Percentiles rank a stretch among this genome's conserved stretches.
Conservation (phyloP, 2,113 vertebrate genomes). For the Ia io region DNA sequence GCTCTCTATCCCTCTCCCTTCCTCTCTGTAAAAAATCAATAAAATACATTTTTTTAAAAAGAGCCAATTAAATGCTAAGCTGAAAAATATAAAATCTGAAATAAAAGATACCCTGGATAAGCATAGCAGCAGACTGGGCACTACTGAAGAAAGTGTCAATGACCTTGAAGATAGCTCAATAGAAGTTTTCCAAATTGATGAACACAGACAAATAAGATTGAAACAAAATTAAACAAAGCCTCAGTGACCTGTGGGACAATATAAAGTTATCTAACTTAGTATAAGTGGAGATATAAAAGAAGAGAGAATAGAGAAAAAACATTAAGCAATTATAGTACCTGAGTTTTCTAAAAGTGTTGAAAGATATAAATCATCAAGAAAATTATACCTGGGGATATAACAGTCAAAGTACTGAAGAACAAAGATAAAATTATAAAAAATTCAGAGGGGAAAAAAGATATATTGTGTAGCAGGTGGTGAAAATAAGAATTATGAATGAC, state of each 20-base stretch:
- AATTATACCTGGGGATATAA: background rate
- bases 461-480: background rate
- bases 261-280: background rate
- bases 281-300: background rate
- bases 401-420: background rate
- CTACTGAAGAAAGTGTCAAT: background rate
- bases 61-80: background rate
- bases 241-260: background rate
- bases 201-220: background rate
- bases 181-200: background rate
- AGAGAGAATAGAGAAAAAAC: background rate
- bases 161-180: background rate
- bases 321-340: background rate
- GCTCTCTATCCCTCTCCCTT: too few species aligned
- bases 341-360: background rate
- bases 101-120: background rate
- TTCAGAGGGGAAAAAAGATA: background rate
- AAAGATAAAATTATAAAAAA: background rate
- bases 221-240: background rate
- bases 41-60: background rate
- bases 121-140: background rate
- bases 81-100: conserved; percentile 27
- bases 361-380: background rate
- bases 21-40: too few species aligned
- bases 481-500: background rate